Evolutionary conservation across 37 sponge, comb jelly and placozoan genomes (phyloP), one percentile per base, ranked within the genome.

Genomic region (Eunapius fragilis): DNA sequence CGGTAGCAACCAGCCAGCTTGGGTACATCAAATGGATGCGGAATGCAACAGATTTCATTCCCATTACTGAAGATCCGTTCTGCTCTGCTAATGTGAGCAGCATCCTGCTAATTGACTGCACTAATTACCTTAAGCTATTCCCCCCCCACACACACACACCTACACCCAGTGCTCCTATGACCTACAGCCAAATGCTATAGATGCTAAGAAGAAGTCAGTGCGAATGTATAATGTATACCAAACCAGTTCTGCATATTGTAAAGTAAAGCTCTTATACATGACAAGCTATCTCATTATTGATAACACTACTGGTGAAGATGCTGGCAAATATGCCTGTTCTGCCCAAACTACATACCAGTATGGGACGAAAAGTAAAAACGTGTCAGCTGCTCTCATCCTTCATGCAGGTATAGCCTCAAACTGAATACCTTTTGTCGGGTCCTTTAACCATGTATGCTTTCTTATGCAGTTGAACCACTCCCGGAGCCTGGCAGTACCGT

Each of bases 251-350:
- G 58, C 58, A 19, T 58, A 58, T 19, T 58, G 58, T 17, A 17
- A 17, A 12, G 14, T 19, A 2, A 58, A 10, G 19, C 19, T 11
- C 19, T 58, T 58, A 1, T 17, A 13, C 17, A 58, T 58, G 74
- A 10, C 1, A 17, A 73, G 32, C 26, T 35, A 77, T 22, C 80
- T 80, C 25, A 28, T 50, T 11, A 80, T 80, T 22, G 69, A 80
- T 5, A 49, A 80, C 36, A 69, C 67, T 7, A 58, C 14, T 13
- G 6, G n/a, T 17, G 26, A 67, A 27, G 80, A 80, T 80, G 67
- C 14, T 2, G 80, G 80, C 11, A 80, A 80, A 22, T 80, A 80
- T 17, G 41, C 68, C 30, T 74, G 47, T 26, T 13, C 58, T 19
- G 58, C 22, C 58, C 58, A 17, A 19, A 58, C 58, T 58, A 2